phyloP scores from a whole-genome alignment of 2,113 vertebrate genomes.

The Albula glossodonta region DNA sequence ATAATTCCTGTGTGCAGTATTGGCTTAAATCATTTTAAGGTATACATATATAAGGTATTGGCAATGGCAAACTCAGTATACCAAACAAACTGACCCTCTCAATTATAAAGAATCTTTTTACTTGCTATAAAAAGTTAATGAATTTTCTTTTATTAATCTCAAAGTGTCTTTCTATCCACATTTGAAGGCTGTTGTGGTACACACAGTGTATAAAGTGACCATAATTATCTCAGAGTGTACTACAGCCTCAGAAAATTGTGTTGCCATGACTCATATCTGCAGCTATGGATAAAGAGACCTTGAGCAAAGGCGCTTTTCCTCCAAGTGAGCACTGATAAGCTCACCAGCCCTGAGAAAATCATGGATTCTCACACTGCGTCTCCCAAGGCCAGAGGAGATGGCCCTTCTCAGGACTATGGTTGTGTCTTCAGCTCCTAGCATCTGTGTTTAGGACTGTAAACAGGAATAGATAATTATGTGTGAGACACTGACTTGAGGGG shows the following conservation, averaged over 20 bases:
- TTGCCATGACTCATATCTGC: background rate
- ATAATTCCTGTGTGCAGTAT: background rate
- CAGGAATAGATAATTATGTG: slow-evolving; percentile 31
- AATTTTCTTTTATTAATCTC: background rate
- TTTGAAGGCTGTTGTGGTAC: background rate
- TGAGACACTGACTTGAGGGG: background rate
- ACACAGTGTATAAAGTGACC: background rate
- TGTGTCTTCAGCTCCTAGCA: slow-evolving; percentile 25
- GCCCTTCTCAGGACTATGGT: slow-evolving; percentile 9
- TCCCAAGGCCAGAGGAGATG: background rate
- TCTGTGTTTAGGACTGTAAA: slow-evolving; percentile 25
- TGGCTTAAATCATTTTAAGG: background rate
- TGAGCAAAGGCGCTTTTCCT: background rate
- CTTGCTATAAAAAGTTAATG: background rate
- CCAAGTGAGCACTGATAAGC: background rate
- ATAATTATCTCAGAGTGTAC: background rate
- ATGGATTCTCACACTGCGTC: background rate
- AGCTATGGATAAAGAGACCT: background rate
- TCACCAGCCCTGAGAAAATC: background rate
- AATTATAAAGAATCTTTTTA: background rate
- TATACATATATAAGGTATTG: background rate
- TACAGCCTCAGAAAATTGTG: background rate
- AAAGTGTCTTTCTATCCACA: background rate
- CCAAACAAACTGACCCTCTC: no score
- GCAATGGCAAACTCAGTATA: background rate